A percentile compares a stretch with the other conserved stretches of the same genome.
Evolutionary conservation across 2,888 invertebrate species (phyloP).

Genomic region (Chloroclystis v-ata): DNA sequence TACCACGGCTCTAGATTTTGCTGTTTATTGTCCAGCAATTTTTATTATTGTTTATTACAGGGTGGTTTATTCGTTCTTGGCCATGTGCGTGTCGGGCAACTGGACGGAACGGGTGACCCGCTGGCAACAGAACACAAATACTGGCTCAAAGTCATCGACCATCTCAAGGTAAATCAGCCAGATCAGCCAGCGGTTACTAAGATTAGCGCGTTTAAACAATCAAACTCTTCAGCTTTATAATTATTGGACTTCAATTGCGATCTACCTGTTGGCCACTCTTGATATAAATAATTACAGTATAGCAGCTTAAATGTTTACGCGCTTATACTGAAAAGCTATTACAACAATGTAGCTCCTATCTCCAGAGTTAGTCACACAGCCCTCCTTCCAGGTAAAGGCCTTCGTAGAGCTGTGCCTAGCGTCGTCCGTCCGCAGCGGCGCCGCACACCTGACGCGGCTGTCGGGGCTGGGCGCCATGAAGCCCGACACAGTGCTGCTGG

Average conservation of each 20-base stretch:
- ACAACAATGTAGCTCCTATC: too few species aligned
- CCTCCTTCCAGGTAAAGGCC: conserved; percentile 84
- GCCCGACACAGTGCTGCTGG: conserved; percentile 97
- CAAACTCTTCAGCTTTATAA: too few species aligned
- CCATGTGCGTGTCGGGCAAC: conserved; percentile 60
- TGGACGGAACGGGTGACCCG: conserved; percentile 62
- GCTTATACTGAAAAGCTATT: too few species aligned
- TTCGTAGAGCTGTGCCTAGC: conserved; percentile 97
- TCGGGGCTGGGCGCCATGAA: conserved; percentile 99
- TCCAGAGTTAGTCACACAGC: background rate
- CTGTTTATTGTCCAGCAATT: too few species aligned
- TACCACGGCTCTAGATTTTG: too few species aligned
- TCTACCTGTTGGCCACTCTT: too few species aligned
- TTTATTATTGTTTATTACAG: too few species aligned
- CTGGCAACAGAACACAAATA: conserved; percentile 83
- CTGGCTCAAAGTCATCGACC: conserved; percentile 97
- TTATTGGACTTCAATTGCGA: too few species aligned
- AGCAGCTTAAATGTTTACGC: too few species aligned
- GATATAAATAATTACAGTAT: too few species aligned
- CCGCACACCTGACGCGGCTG: conserved; percentile 93
- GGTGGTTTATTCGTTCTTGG: conserved; percentile 71
- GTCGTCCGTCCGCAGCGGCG: conserved; percentile 89
- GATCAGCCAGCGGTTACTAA: too few species aligned
- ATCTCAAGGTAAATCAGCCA: conserved; percentile 91
- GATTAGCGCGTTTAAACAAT: too few species aligned